Percentiles rank a stretch among this genome's conserved stretches.
Conservation (phyloP, 37 sponge, comb jelly and placozoan species). For the Dysidea cf. avara region DNA sequence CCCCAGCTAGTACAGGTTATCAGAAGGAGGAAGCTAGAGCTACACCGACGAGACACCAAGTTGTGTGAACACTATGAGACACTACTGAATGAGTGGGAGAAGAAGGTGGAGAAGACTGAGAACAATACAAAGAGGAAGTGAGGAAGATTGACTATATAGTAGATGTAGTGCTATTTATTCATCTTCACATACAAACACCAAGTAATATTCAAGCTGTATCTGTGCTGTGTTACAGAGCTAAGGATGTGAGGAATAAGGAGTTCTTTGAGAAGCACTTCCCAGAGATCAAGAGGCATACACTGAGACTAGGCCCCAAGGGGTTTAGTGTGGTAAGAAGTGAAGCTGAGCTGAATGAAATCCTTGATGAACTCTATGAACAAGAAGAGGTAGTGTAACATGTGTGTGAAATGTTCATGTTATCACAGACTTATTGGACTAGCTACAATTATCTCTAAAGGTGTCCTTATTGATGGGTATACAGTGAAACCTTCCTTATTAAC, state of each 20-base stretch:
- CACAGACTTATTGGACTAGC: no score
- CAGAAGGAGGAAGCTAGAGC: slow-evolving; percentile 18
- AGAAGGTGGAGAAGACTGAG: slow-evolving; percentile 48
- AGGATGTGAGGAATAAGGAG: slow-evolving; percentile 65
- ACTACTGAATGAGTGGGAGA: slow-evolving; percentile 62
- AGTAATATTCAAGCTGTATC: no score
- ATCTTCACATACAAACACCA: no score
- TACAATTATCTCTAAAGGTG: no score
- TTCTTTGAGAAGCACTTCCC: slow-evolving; percentile 81
- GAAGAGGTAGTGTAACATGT: slow-evolving; percentile 74
- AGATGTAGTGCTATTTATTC: no score
- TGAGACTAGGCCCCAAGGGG: slow-evolving; percentile 59
- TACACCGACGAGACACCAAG: slow-evolving; percentile 45
- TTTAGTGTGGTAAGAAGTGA: slow-evolving; percentile 72
- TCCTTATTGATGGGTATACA: no score
- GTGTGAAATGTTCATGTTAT: no score
- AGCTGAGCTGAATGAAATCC: slow-evolving; percentile 64
- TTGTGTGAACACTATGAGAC: slow-evolving; percentile 63
- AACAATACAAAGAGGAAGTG: slow-evolving; percentile 47
- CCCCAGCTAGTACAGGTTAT: slow-evolving; percentile 39
- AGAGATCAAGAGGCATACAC: slow-evolving; percentile 37
- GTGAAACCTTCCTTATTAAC: no score
- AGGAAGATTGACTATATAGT: background rate
- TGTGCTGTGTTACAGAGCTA: slow-evolving; percentile 33
- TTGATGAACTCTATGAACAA: slow-evolving; percentile 65